Evolutionary conservation across 2,888 invertebrate species (phyloP).

Genomic region (Himalopsyche anomala): DNA sequence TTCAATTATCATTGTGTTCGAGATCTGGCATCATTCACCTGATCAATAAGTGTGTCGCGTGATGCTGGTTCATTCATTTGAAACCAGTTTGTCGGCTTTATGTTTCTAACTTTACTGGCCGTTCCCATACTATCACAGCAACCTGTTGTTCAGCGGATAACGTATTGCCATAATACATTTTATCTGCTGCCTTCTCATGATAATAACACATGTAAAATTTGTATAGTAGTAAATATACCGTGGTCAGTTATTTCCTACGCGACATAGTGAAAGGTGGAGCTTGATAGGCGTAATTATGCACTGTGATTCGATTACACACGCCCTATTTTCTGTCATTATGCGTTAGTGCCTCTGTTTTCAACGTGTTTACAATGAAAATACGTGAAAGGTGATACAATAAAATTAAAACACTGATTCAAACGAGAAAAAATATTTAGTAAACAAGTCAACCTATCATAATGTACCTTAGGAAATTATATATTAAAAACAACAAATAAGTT

Average conservation of each 20-base stretch:
- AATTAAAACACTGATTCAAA: background rate
- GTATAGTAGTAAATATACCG: conserved; percentile 22
- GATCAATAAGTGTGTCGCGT: conserved; percentile 41
- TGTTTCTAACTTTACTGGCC: conserved; percentile 24
- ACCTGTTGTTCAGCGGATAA: conserved; percentile 22
- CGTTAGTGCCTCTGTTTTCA: background rate
- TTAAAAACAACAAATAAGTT: too few species aligned
- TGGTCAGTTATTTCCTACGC: conserved; percentile 40
- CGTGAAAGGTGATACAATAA: background rate
- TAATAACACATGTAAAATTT: conserved; percentile 40
- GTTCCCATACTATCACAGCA: conserved; percentile 16
- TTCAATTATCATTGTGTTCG: background rate
- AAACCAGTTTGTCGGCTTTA: conserved; percentile 36
- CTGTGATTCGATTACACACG: background rate
- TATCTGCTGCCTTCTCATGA: conserved; percentile 27
- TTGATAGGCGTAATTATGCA: background rate
- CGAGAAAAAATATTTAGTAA: too few species aligned
- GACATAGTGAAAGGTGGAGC: conserved; percentile 28
- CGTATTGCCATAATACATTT: background rate
- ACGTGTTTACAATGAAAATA: background rate
- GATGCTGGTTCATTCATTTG: conserved; percentile 42
- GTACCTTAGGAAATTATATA: too few species aligned
- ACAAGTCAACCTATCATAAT: too few species aligned
- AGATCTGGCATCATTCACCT: conserved; percentile 1
- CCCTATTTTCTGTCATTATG: background rate